Evolutionary conservation across 2,113 vertebrate genomes (phyloP).

Genomic region (Cryptomyrus ogoouensis): DNA sequence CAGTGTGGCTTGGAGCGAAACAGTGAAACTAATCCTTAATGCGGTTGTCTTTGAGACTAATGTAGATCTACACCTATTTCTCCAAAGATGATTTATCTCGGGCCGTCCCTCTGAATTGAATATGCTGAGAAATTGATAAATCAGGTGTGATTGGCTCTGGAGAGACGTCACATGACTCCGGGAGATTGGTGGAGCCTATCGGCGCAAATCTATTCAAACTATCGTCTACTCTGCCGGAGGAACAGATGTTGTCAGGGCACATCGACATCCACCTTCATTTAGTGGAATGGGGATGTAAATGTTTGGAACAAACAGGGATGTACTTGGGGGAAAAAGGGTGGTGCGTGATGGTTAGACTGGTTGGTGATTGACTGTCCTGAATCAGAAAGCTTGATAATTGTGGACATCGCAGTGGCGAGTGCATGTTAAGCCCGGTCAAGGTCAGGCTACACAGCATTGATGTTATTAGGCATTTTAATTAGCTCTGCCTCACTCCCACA

Average conservation of each 20-base stretch:
- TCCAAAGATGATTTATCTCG: conserved; percentile 54
- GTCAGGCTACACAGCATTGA: neutral
- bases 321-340: neutral
- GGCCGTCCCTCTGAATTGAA: conserved; percentile 40
- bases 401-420: neutral
- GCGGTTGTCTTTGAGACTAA: conserved; percentile 42
- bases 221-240: conserved; percentile 36
- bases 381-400: neutral
- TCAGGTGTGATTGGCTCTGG: conserved; percentile 48
- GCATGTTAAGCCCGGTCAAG: neutral
- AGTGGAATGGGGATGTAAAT: neutral
- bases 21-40: conserved; percentile 45
- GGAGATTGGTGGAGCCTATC: conserved; percentile 37
- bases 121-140: conserved; percentile 57
- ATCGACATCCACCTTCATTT: neutral
- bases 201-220: conserved; percentile 43
- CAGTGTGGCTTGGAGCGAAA: conserved; percentile 33
- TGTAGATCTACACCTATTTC: conserved; percentile 45
- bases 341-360: neutral
- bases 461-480: neutral
- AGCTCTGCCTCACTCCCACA: neutral
- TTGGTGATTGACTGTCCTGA: neutral
- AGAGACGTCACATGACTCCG: conserved; percentile 36
- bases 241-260: conserved; percentile 23
- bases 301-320: neutral